Evolutionary conservation across 2,888 invertebrate genomes (phyloP), one percentile per base, ranked within the genome.

Genomic region (Brachypterus glaber): DNA sequence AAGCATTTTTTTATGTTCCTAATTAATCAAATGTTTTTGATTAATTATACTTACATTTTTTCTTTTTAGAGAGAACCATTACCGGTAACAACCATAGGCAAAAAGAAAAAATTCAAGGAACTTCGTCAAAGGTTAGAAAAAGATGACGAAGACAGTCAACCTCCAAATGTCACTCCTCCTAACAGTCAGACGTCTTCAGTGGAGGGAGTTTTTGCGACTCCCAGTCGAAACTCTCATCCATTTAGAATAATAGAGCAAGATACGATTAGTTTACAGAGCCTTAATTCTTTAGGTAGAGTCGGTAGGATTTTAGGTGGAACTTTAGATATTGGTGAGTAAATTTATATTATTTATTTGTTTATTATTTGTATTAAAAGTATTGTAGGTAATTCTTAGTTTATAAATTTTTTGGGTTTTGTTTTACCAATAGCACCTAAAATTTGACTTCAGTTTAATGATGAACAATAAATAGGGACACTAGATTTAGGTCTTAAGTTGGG

Each of bases 221-320:
- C 77, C 43, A 73, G 72, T 34, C 75, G 77, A 53, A 73, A 76
- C 31, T 68, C 71, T 40, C 87, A 86, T 65, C 88, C 88, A 13
- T 88, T 88, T 62, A 75, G 77, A 64, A 83, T 89, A 46, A 87
- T 90, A 54, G 87, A 91, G 51, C 86, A 86, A 55, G 90, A 90
- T 64, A 80, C 88, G 11, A 74, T 87, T 63, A 89, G 88, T 60
- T 68, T 90, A 52, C 88, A 89, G 63, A 89, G 89, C 59, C 82
- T 90, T 74, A 86, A 87, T 51, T 90, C 90, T 33, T 69, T 90
- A 40, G 89, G 89, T 15, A 72, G 89, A 52, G 81, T 87, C 45
- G 87, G 88, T 17, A 71, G 84, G 50, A 80, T 88, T 58, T 70
- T 87, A 46, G 80, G 82, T 39, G 85, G 84, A n/a, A n/a, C n/a